Percentiles rank a stretch among this genome's conserved stretches.
Evolutionary conservation across 2,888 invertebrate species (phyloP).

Genomic region (Caenorhabditis sp.): DNA sequence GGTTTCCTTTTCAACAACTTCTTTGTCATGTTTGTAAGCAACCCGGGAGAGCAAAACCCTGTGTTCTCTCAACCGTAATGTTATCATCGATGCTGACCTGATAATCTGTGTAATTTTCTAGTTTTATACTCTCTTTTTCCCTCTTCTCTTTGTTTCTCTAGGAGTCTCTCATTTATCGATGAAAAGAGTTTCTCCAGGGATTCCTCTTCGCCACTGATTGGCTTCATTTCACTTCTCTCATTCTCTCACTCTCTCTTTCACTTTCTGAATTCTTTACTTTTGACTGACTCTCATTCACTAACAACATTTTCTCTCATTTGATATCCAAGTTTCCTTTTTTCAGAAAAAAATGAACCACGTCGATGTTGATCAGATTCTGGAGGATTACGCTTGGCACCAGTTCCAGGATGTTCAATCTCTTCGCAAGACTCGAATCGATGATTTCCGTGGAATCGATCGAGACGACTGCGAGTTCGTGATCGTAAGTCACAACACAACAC

Average conservation of each 20-base stretch:
- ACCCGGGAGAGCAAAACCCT: background rate
- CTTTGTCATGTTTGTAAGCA: background rate
- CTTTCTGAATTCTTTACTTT: constrained; percentile 6
- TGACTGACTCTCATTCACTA: constrained; percentile 4
- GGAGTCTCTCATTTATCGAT: constrained; percentile 40
- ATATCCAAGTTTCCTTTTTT: constrained; percentile 20
- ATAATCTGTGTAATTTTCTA: constrained; percentile 60
- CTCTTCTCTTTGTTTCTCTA: constrained; percentile 13
- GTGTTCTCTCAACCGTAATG: constrained; percentile 49
- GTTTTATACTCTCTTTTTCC: constrained; percentile 30
- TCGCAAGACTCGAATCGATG: constrained; percentile 78
- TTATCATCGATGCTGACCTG: constrained; percentile 41
- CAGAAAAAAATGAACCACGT: constrained; percentile 76
- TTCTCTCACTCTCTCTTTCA: constrained; percentile 14
- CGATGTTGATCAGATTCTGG: constrained; percentile 81
- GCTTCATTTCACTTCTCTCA: constrained; percentile 45
- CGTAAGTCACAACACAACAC: constrained; percentile 73
- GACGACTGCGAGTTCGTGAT: constrained; percentile 82
- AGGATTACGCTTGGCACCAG: constrained; percentile 82
- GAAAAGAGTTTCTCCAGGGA: constrained; percentile 53
- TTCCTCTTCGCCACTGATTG: constrained; percentile 40
- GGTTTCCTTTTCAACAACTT: constrained; percentile 25
- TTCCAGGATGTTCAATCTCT: constrained; percentile 80
- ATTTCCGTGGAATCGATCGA: constrained; percentile 79
- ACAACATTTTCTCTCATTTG: background rate